Evolutionary conservation across 2,888 invertebrate genomes (phyloP).

Genomic region (Globia sparganii): DNA sequence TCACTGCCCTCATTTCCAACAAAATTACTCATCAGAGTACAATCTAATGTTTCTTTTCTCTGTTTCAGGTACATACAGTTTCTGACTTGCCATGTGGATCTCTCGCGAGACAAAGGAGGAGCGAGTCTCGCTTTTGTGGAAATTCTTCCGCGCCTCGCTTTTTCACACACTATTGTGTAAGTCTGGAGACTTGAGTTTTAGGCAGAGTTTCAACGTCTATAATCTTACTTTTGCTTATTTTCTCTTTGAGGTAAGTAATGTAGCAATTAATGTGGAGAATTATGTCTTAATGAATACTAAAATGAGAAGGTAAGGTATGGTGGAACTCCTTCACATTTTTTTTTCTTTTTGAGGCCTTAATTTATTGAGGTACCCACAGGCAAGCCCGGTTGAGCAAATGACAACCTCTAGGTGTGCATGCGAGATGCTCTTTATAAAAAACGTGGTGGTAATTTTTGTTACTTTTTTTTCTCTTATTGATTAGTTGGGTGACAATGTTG

Average conservation of each 20-base stretch:
- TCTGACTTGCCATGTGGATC: conserved; percentile 42
- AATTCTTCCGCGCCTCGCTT: conserved; percentile 58
- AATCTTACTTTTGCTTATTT: conserved; percentile 43
- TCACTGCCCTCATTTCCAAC: conserved; percentile 39
- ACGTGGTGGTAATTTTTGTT: background rate
- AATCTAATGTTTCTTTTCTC: conserved; percentile 52
- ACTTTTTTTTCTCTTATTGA: background rate
- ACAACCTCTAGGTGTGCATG: too few relatives aligned
- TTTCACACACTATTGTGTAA: conserved; percentile 46
- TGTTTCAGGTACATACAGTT: conserved; percentile 63
- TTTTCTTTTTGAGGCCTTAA: background rate
- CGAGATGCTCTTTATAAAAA: too few relatives aligned
- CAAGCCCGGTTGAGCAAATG: too few relatives aligned
- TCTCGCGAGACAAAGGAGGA: conserved; percentile 57
- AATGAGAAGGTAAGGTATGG: background rate
- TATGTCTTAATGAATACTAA: background rate
- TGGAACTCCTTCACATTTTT: too few relatives aligned
- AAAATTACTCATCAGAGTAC: conserved; percentile 24
- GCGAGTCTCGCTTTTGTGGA: conserved; percentile 56
- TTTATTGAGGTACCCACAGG: background rate
- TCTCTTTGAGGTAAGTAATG: conserved; percentile 30
- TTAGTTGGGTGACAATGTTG: background rate
- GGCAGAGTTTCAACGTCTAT: conserved; percentile 39
- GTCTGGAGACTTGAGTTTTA: conserved; percentile 51
- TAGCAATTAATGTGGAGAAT: conserved; percentile 18